Conservation (phyloP, 2,888 invertebrate species). For the Xestia rhomboidea region DNA sequence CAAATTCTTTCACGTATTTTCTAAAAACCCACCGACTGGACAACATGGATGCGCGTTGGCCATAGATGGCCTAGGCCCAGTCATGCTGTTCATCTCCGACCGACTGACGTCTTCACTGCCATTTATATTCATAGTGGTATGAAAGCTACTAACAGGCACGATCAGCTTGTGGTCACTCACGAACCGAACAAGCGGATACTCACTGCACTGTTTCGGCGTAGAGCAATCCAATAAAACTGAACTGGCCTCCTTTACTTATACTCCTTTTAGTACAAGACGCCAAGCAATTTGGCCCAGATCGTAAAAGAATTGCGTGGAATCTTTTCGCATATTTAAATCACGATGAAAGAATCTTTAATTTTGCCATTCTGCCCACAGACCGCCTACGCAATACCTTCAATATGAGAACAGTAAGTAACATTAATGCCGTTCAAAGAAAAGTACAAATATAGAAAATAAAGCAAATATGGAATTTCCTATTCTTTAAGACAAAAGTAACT, state of each 20-base stretch:
- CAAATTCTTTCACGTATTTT: background rate
- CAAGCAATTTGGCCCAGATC: background rate
- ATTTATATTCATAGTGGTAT: conserved; percentile 3
- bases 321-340: conserved; percentile 38
- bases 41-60: background rate
- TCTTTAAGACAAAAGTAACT: conserved; percentile 5
- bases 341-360: conserved; percentile 38
- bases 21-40: no score
- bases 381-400: conserved; percentile 39
- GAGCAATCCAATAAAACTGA: background rate
- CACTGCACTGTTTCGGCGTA: background rate
- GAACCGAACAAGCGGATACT: conserved; percentile 1
- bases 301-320: conserved; percentile 34
- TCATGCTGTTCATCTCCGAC: background rate
- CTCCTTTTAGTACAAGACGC: background rate
- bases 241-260: background rate
- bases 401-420: conserved; percentile 34
- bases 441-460: conserved; percentile 27
- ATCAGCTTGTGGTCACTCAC: background rate
- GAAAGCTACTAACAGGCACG: background rate
- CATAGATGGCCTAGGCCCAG: background rate
- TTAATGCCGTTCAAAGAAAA: conserved; percentile 30
- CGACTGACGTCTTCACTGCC: background rate
- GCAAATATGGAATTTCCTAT: conserved; percentile 1
- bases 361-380: conserved; percentile 31